These are phyloP conservation scores for Laticauda colubrina DNA, from an alignment of 2,113 vertebrate genomes.

Conservation along the genomic window DNA sequence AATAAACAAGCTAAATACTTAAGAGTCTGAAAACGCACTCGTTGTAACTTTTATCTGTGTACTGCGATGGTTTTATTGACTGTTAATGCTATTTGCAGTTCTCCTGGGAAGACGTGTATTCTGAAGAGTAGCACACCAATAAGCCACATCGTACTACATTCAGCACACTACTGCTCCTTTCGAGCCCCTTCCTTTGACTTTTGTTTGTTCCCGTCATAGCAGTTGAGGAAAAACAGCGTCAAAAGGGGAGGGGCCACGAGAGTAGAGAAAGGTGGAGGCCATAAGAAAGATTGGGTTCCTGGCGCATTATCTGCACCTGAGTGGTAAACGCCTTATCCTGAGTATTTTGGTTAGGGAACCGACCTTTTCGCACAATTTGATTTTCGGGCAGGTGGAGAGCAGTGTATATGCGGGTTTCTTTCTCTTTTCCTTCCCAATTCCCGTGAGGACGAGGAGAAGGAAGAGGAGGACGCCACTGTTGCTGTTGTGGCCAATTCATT, in stretches of 20 bases:
- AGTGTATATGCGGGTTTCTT: not conserved
- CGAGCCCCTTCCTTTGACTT: slow-evolving; percentile 40
- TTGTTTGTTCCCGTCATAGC: slow-evolving; percentile 25
- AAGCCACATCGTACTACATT: slow-evolving; percentile 37
- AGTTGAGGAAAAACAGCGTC: not conserved
- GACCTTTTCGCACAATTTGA: not conserved
- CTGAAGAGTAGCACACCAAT: not conserved
- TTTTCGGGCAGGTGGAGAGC: not conserved
- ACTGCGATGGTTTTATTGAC: not conserved
- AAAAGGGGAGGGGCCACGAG: not conserved
- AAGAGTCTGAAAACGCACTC: not conserved
- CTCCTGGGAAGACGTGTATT: not conserved
- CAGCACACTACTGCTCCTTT: slow-evolving; percentile 35
- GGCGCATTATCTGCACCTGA: slow-evolving; percentile 71
- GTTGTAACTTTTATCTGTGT: not conserved
- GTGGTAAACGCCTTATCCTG: slow-evolving; percentile 19
- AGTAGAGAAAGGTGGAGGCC: slow-evolving; percentile 19
- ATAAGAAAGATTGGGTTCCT: slow-evolving; percentile 56
- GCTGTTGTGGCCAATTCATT: slow-evolving; percentile 19
- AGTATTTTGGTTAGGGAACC: not conserved
- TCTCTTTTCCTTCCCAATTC: not conserved
- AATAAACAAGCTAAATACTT: not conserved
- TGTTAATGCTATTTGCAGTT: not conserved
- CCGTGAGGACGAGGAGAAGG: not conserved
- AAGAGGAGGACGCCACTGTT: not conserved